Conservation (phyloP, 1,140 invertebrate species). For the Bombus breviceps region DNA sequence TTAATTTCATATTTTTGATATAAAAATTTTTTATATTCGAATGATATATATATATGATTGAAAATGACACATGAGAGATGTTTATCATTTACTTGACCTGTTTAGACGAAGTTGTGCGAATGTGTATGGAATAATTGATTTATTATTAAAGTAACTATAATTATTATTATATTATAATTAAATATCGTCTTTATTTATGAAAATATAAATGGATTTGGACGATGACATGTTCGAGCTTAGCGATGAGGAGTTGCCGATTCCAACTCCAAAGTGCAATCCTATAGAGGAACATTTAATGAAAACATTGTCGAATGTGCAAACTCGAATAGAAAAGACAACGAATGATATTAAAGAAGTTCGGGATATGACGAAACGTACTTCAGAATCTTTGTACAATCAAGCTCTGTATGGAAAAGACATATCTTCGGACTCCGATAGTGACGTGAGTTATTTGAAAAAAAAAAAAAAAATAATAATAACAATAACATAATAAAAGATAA, state of each 20-base stretch:
- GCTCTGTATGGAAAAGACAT: conserved; percentile 53
- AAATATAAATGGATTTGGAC: conserved; percentile 57
- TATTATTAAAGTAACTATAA: neutral
- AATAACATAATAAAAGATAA: neutral
- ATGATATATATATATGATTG: no score
- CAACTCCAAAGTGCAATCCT: conserved; percentile 62
- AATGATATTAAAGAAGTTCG: conserved; percentile 62
- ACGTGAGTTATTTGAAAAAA: conserved; percentile 57
- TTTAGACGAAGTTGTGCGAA: no score
- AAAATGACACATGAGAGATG: neutral
- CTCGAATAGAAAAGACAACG: conserved; percentile 61
- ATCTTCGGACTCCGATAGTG: conserved; percentile 66
- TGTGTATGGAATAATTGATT: neutral
- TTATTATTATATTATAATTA: neutral
- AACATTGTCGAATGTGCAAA: conserved; percentile 58
- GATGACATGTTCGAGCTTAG: conserved; percentile 63
- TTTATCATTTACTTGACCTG: no score
- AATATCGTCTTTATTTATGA: neutral
- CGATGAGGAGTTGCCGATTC: conserved; percentile 58
- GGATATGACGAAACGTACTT: conserved; percentile 47
- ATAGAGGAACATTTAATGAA: conserved; percentile 71
- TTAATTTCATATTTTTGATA: neutral
- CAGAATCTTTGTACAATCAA: conserved; percentile 62
- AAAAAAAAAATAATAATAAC: neutral
- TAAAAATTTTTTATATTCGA: neutral